Evolutionary conservation across 2,797 vertebrate genomes (phyloP).

Genomic region (Anableps anableps): DNA sequence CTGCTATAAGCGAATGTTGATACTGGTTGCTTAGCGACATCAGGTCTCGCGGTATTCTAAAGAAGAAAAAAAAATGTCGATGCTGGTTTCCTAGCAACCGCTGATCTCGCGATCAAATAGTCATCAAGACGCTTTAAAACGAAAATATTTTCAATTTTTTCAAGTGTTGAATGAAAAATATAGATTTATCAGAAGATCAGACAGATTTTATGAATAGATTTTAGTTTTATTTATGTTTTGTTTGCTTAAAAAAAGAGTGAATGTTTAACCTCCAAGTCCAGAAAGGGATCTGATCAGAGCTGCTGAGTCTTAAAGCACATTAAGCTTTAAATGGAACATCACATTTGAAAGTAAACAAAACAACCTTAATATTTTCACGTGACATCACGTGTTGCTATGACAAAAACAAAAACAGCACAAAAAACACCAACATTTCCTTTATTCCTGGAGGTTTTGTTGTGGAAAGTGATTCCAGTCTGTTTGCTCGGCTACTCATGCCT

Average conservation of each 20-base stretch:
- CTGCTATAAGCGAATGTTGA: slow-evolving; percentile 20
- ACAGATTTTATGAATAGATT: background rate
- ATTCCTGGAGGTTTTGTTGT: background rate
- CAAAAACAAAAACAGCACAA: too few species aligned
- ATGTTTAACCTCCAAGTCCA: background rate
- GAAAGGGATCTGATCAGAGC: background rate
- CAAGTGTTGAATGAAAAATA: background rate
- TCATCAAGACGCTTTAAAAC: background rate
- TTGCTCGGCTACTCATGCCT: background rate
- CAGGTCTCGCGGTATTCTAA: slow-evolving; percentile 44
- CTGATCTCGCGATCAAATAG: slow-evolving; percentile 47
- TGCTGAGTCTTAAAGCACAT: background rate
- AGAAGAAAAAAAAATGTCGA: background rate
- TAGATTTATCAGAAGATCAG: background rate
- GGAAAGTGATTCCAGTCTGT: background rate
- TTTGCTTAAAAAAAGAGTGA: background rate
- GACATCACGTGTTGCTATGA: background rate
- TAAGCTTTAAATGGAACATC: background rate
- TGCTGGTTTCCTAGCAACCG: slow-evolving; percentile 47
- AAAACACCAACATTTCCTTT: background rate
- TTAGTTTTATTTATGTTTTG: background rate
- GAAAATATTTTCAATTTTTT: background rate
- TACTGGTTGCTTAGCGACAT: slow-evolving; percentile 45
- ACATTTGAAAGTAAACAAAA: background rate
- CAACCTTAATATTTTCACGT: background rate